A percentile compares a stretch with the other conserved stretches of the same genome.
Evolutionary conservation across 2,888 invertebrate genomes (phyloP).

Genomic region (Eristalis arbustorum): DNA sequence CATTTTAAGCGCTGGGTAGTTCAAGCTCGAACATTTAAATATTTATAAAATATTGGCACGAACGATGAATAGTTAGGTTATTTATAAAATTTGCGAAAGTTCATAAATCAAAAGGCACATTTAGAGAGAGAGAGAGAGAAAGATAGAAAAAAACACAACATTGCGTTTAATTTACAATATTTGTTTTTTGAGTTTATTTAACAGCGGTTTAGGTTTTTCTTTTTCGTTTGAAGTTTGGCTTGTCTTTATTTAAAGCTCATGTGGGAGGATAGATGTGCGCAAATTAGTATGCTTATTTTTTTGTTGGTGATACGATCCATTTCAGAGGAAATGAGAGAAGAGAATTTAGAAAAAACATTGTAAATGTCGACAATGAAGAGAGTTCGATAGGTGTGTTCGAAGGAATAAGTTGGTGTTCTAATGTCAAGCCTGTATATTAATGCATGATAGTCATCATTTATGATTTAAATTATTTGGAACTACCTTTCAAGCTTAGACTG

Average conservation of each 20-base stretch:
- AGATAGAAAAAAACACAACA: not conserved
- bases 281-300: not conserved
- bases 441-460: too few species aligned
- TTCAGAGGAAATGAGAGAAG: not conserved
- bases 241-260: slow-evolving; percentile 36
- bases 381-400: too few species aligned
- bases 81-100: not conserved
- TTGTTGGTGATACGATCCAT: slow-evolving; percentile 12
- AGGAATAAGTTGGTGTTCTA: too few species aligned
- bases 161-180: not conserved
- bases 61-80: not conserved
- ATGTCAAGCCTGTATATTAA: too few species aligned
- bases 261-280: slow-evolving; percentile 41
- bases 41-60: slow-evolving; percentile 22
- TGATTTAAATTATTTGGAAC: too few species aligned
- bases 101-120: not conserved
- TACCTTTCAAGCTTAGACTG: too few species aligned
- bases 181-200: slow-evolving; percentile 4
- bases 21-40: slow-evolving; percentile 23
- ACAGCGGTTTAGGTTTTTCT: not conserved
- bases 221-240: slow-evolving; percentile 2
- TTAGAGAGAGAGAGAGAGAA: not conserved
- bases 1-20: slow-evolving; percentile 38
- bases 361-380: too few species aligned
- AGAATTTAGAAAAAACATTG: not conserved